A percentile compares a stretch with the other conserved stretches of the same genome.
Evolutionary conservation across 2,888 invertebrate species (phyloP).

Genomic region (Ligdia adustata): DNA sequence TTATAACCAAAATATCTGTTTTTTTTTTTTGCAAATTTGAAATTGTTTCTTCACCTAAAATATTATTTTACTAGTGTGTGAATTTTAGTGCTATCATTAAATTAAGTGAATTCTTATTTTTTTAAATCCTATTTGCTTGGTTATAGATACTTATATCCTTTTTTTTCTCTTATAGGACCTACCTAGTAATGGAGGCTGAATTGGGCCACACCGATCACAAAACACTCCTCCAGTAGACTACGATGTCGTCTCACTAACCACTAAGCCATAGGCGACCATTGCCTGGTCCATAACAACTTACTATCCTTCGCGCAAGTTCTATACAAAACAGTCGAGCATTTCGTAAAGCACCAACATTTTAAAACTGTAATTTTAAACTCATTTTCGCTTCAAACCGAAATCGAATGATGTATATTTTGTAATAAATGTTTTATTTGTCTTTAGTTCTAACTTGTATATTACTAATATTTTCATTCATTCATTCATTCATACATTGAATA

Average conservation of each 20-base stretch:
- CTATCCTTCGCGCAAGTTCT: conserved; percentile 33
- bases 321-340: conserved; percentile 43
- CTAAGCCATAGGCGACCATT: conserved; percentile 22
- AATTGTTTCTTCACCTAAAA: too few relatives aligned
- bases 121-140: too few relatives aligned
- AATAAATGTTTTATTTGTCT: conserved; percentile 51
- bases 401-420: conserved; percentile 68
- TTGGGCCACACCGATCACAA: conserved; percentile 28
- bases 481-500: conserved; percentile 32
- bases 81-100: too few relatives aligned
- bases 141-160: too few relatives aligned
- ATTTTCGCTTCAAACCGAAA: conserved; percentile 32
- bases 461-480: too few relatives aligned
- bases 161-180: conserved; percentile 66
- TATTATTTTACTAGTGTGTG: too few relatives aligned
- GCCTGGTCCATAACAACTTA: conserved; percentile 36
- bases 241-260: conserved; percentile 36
- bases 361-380: conserved; percentile 42
- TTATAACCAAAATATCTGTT: too few relatives aligned
- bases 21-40: too few relatives aligned
- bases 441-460: conserved; percentile 45
- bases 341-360: too few relatives aligned
- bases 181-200: conserved; percentile 77
- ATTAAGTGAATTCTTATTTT: background rate
- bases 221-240: background rate